A percentile compares a stretch with the other conserved stretches of the same genome.
phyloP scores from a whole-genome alignment of 2,113 vertebrate genomes.

The Scophthalmus maximus region DNA sequence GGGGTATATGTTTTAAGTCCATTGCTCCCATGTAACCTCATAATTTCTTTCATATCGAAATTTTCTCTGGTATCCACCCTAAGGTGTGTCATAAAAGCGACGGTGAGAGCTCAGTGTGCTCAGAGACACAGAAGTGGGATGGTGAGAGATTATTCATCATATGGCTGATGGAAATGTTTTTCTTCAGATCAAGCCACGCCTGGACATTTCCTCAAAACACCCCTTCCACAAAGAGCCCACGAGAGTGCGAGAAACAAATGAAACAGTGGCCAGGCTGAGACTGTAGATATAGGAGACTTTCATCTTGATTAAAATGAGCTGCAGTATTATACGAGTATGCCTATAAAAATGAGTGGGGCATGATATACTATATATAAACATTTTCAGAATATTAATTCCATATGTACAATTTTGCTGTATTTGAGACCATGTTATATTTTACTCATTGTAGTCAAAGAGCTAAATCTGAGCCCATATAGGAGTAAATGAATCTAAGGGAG shows the following conservation, averaged over 20 bases:
- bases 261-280: constrained; percentile 14
- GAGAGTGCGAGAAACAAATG: constrained; percentile 36
- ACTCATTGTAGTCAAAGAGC: constrained; percentile 32
- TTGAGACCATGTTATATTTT: constrained; percentile 8
- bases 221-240: constrained; percentile 14
- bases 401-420: constrained; percentile 11
- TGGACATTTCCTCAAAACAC: constrained; percentile 33
- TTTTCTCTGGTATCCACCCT: constrained; percentile 51
- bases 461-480: constrained; percentile 17
- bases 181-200: constrained; percentile 37
- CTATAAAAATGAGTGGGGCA: constrained; percentile 35
- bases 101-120: constrained; percentile 13
- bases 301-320: constrained; percentile 49
- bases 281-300: constrained; percentile 56
- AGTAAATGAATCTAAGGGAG: constrained; percentile 6
- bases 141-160: constrained; percentile 35
- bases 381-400: no score
- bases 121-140: constrained; percentile 18
- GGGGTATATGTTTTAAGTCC: constrained; percentile 24
- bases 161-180: constrained; percentile 37
- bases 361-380: constrained; percentile 31
- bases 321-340: constrained; percentile 31
- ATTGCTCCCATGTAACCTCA: constrained; percentile 44
- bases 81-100: constrained; percentile 56
- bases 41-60: constrained; percentile 59